phyloP scores from a whole-genome alignment of 2,113 vertebrate species.

The Phaethornis superciliosus region DNA sequence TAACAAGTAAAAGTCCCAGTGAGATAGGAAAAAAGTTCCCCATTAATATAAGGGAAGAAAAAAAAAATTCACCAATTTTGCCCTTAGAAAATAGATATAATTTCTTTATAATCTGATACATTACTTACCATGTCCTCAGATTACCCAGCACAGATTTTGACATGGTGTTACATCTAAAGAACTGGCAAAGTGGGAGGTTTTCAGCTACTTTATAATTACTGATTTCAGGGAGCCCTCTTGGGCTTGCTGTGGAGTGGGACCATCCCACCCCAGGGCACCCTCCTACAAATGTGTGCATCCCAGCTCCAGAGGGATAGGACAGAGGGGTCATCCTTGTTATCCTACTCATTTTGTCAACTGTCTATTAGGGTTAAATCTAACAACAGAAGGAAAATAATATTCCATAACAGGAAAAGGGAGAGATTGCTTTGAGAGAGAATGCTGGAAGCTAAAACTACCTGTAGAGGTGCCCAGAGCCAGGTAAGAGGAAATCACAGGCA shows the following conservation, averaged over 20 bases:
- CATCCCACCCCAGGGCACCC: accelerated
- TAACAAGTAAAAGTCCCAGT: background rate
- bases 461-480: background rate
- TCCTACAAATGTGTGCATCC: background rate
- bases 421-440: background rate
- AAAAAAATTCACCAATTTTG: background rate
- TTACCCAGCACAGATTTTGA: background rate
- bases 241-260: background rate
- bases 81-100: background rate
- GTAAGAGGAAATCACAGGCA: background rate
- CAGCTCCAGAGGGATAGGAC: background rate
- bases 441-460: background rate
- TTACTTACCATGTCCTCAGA: background rate
- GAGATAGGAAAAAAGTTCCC: background rate
- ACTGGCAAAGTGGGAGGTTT: background rate
- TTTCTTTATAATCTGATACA: background rate
- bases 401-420: background rate
- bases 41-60: accelerated
- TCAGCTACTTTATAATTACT: background rate
- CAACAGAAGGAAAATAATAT: background rate
- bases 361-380: background rate
- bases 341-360: background rate
- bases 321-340: accelerated
- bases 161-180: background rate
- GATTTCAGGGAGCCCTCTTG: background rate